A percentile compares a stretch with the other conserved stretches of the same genome.
Conservation (phyloP, 2,888 invertebrate genomes). For the Dorcus hopei region DNA sequence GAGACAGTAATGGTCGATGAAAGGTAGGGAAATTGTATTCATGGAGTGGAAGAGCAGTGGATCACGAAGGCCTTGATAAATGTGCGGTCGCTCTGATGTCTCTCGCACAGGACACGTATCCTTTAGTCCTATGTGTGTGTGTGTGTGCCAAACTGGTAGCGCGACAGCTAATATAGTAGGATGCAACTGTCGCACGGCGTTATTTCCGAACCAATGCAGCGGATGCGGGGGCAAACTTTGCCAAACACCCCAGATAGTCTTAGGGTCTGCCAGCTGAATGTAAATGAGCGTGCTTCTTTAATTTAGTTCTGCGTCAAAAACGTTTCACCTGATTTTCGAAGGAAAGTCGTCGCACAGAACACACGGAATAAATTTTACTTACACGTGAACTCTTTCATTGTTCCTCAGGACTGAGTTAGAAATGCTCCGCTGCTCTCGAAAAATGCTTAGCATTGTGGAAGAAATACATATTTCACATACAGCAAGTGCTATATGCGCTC, state of each 20-base stretch:
- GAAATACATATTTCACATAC: not conserved
- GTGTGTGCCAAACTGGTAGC: conserved; percentile 4
- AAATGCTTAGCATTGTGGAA: conserved; percentile 9
- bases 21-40: conserved; percentile 33
- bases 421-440: conserved; percentile 6
- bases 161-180: conserved; percentile 6
- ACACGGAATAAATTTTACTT: too few species aligned
- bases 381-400: too few species aligned
- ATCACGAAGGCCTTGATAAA: conserved; percentile 28
- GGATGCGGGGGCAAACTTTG: not conserved
- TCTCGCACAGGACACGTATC: conserved; percentile 3
- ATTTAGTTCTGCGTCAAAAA: too few species aligned
- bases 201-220: conserved; percentile 7
- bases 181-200: conserved; percentile 13
- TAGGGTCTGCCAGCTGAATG: not conserved
- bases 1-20: conserved; percentile 31
- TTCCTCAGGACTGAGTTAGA: not conserved
- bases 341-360: too few species aligned
- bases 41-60: conserved; percentile 29
- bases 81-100: conserved; percentile 29
- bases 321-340: too few species aligned
- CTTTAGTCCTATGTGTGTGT: not conserved
- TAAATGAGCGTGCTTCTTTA: not conserved
- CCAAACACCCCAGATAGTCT: not conserved
- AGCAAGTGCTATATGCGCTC: too few species aligned